Percentiles rank a stretch among this genome's conserved stretches.
These are phyloP conservation scores for Amblyjoppa proteus DNA, from an alignment of 2,888 invertebrate species.

Conservation along the genomic window DNA sequence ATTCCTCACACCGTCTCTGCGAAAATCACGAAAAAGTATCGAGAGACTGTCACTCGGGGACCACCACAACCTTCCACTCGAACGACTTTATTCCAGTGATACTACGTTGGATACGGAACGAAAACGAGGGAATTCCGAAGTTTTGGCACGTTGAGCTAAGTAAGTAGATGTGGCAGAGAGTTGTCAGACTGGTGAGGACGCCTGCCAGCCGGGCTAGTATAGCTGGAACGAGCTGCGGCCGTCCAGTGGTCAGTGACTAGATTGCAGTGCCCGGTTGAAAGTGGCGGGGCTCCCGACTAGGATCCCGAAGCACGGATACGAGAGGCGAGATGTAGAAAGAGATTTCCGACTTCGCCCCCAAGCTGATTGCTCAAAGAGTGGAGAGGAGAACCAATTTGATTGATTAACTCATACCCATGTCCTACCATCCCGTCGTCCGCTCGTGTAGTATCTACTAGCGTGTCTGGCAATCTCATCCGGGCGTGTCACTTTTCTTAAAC, in stretches of 20 bases:
- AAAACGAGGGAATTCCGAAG: constrained; percentile 48
- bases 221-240: constrained; percentile 35
- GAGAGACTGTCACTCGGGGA: constrained; percentile 42
- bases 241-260: constrained; percentile 51
- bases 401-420: constrained; percentile 26
- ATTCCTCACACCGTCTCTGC: neutral
- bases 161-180: constrained; percentile 62
- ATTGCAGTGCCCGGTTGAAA: constrained; percentile 38
- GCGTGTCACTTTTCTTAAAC: neutral
- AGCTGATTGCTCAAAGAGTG: constrained; percentile 52
- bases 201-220: constrained; percentile 22
- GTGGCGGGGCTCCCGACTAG: constrained; percentile 25
- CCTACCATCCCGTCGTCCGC: neutral
- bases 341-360: constrained; percentile 23
- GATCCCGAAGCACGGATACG: neutral
- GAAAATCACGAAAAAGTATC: constrained; percentile 43
- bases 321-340: constrained; percentile 27
- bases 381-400: constrained; percentile 47
- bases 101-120: neutral
- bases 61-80: constrained; percentile 49
- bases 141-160: constrained; percentile 64
- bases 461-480: neutral
- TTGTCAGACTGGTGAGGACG: constrained; percentile 56
- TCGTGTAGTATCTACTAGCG: neutral
- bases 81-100: constrained; percentile 38